Evolutionary conservation across 92 coral and sea anemone species (phyloP), one percentile per base, ranked within the genome.

Genomic region (Siderastrea radians): DNA sequence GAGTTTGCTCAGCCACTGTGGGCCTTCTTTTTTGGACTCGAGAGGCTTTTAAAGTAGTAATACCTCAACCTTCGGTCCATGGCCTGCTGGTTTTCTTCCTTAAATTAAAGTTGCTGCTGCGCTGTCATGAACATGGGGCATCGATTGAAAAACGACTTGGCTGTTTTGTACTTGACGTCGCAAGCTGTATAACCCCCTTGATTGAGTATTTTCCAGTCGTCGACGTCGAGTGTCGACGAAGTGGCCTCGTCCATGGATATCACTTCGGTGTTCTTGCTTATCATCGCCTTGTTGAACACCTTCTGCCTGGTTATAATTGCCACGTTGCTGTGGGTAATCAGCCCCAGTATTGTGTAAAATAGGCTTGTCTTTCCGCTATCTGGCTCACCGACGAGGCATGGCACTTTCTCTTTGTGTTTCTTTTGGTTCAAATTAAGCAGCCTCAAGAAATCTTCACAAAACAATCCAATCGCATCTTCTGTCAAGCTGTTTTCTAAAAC

Each of bases 271-370:
- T 38, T 5, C 12, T 79, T 71, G 26, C 60, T 80, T 3, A 87
- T 87, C 90, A 79, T 87, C 9, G 85, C 85, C 54, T 86, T 78
- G 84, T 61, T 86, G 38, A 86, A 77, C 0, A 74, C 64, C 26
- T 54, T 74, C 64, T 74, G 50, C 79, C 19, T 74, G 19, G 79
- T 53, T 47, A 74, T 12, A 2, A 64, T 74, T 8, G 64, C 79
- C 13, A 74, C 64, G 38, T 78, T 78, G 72, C 82, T 84, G 93
- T 89, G 85, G 50, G 72, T 75, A 7, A 89, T 72, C 11, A 74
- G 7, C 26, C 70, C 81, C 15, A 17, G 59, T 50, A 73, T 73
- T 2, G 77, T 47, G 14, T 52, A 16, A 51, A 49, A 70, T 1
- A 72, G 77, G 60, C 77, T 73, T 1, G 46, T 73, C 60, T 72